A percentile compares a stretch with the other conserved stretches of the same genome.
These are phyloP conservation scores for Bombyx mandarina DNA, from an alignment of 1,140 invertebrate species.

Conservation along the genomic window DNA sequence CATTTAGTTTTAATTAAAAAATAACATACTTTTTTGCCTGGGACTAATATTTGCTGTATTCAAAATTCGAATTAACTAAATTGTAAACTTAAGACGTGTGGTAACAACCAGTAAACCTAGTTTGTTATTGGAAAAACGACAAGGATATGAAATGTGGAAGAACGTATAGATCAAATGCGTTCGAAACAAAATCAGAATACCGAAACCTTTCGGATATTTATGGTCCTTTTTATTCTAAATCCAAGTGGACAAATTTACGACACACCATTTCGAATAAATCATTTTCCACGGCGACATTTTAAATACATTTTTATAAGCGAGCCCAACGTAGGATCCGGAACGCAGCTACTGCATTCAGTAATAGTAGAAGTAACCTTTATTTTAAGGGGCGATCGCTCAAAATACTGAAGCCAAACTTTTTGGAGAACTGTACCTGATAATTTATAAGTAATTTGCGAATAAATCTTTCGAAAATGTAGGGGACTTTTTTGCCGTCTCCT, in stretches of 20 bases:
- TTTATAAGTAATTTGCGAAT: constrained; percentile 70
- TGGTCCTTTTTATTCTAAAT: constrained; percentile 48
- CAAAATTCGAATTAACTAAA: too few species aligned
- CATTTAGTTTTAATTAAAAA: constrained; percentile 17
- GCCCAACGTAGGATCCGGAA: constrained; percentile 28
- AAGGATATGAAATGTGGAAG: too few species aligned
- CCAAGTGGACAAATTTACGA: constrained; percentile 66
- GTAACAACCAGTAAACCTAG: too few species aligned
- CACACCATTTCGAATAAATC: constrained; percentile 58
- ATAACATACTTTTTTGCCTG: constrained; percentile 5
- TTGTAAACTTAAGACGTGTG: too few species aligned
- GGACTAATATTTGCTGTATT: too few species aligned
- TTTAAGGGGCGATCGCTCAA: constrained; percentile 1
- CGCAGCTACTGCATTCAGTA: constrained; percentile 1
- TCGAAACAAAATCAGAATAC: constrained; percentile 8
- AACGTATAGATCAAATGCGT: too few species aligned
- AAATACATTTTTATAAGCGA: constrained; percentile 70
- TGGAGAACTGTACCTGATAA: constrained; percentile 18
- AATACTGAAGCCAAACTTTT: not conserved
- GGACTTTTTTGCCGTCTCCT: constrained; percentile 42
- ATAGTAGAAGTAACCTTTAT: constrained; percentile 3
- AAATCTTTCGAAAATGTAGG: constrained; percentile 50
- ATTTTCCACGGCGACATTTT: constrained; percentile 61
- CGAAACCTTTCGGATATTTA: constrained; percentile 38
- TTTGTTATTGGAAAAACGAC: too few species aligned